Percentiles rank a stretch among this genome's conserved stretches.
Evolutionary conservation across 2,797 vertebrate species (phyloP).

Genomic region (Falco rusticolus): DNA sequence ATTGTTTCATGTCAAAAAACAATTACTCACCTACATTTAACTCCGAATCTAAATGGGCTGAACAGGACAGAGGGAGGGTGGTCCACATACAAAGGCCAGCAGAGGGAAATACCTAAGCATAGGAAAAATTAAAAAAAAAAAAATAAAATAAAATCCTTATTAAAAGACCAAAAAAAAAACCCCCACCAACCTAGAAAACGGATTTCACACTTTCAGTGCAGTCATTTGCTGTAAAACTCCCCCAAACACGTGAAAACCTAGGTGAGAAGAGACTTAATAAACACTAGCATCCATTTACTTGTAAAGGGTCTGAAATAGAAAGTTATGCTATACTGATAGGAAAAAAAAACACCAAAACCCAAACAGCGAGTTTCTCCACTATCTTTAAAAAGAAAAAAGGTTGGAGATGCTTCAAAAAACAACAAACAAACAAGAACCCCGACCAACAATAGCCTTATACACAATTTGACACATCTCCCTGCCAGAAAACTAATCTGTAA

Average conservation of each 20-base stretch:
- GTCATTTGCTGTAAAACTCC: background rate
- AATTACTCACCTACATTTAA: constrained; percentile 24
- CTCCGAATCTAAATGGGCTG: background rate
- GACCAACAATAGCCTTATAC: background rate
- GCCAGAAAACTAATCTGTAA: background rate
- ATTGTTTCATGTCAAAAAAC: background rate
- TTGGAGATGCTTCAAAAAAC: background rate
- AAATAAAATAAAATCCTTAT: background rate
- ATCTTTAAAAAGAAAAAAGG: background rate
- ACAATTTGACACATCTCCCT: background rate
- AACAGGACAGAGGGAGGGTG: background rate
- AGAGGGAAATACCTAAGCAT: constrained; percentile 6
- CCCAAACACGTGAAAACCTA: background rate
- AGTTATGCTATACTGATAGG: background rate
- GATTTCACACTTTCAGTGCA: background rate
- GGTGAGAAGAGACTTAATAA: background rate
- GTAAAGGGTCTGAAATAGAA: background rate
- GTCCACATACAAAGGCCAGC: background rate
- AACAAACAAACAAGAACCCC: background rate
- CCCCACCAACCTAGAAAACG: background rate
- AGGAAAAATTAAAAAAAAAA: background rate
- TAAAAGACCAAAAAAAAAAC: background rate
- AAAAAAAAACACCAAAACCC: background rate
- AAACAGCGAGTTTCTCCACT: background rate
- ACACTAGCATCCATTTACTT: background rate